phyloP scores from a whole-genome alignment of 1,140 invertebrate species.

The Drosophila nikananu region DNA sequence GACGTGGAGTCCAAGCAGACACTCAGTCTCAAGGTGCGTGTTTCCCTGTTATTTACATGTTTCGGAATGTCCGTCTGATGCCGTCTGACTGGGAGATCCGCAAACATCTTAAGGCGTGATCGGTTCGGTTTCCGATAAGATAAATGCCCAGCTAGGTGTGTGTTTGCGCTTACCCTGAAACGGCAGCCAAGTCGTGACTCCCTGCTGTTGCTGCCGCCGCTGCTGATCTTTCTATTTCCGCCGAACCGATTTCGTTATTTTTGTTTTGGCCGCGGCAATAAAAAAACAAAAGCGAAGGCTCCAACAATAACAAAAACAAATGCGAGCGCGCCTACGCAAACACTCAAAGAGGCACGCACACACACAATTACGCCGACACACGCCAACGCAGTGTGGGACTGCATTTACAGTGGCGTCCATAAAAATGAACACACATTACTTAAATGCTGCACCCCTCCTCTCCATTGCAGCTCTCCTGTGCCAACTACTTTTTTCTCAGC shows the following conservation, averaged over 20 bases:
- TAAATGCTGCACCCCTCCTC: background rate
- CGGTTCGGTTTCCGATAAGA: conserved; percentile 66
- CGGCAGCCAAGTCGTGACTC: conserved; percentile 51
- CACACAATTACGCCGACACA: conserved; percentile 15
- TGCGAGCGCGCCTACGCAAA: conserved; percentile 67
- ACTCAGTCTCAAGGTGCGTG: conserved; percentile 91
- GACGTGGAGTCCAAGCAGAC: conserved; percentile 95
- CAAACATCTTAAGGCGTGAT: conserved; percentile 63
- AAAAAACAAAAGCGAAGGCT: conserved; percentile 44
- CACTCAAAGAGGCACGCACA: conserved; percentile 43
- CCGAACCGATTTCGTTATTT: conserved; percentile 58
- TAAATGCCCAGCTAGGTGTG: conserved; percentile 55
- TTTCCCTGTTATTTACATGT: background rate
- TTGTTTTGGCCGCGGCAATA: conserved; percentile 66
- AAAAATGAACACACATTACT: conserved; percentile 2
- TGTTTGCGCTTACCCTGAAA: conserved; percentile 43
- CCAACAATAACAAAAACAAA: conserved; percentile 60
- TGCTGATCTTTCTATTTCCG: conserved; percentile 54
- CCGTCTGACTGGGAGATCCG: conserved; percentile 32
- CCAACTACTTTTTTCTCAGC: conserved; percentile 94
- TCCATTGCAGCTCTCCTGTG: conserved; percentile 91
- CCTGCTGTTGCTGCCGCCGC: conserved; percentile 34
- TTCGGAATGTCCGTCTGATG: conserved; percentile 15
- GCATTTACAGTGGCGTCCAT: conserved; percentile 33
- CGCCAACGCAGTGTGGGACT: conserved; percentile 26